Conservation (phyloP, 2,888 invertebrate species). For the Meiosimyza decipiens region DNA sequence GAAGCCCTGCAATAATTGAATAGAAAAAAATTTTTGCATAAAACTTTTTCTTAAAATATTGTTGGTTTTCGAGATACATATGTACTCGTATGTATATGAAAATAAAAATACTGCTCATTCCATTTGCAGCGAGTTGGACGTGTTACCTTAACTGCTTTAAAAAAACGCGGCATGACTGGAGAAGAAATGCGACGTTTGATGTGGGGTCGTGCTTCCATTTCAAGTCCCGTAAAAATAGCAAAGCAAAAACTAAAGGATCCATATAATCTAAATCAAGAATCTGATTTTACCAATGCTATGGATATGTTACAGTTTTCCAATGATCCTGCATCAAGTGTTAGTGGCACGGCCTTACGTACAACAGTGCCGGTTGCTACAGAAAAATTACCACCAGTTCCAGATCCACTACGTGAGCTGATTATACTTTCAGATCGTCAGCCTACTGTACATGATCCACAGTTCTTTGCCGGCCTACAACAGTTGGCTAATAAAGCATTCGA, state of each 20-base stretch:
- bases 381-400: constrained; percentile 54
- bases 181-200: constrained; percentile 87
- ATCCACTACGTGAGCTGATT: constrained; percentile 75
- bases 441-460: constrained; percentile 58
- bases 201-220: constrained; percentile 92
- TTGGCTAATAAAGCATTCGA: constrained; percentile 75
- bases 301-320: constrained; percentile 87
- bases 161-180: constrained; percentile 85
- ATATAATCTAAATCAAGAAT: constrained; percentile 59
- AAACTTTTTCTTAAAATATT: too few species aligned
- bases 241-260: constrained; percentile 69
- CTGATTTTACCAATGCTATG: constrained; percentile 76
- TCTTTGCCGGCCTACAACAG: constrained; percentile 68
- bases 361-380: constrained; percentile 21
- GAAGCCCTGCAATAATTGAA: too few species aligned
- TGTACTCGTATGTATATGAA: not conserved
- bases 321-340: constrained; percentile 67
- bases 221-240: constrained; percentile 81
- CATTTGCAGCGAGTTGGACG: constrained; percentile 79
- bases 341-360: constrained; percentile 44
- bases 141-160: constrained; percentile 85
- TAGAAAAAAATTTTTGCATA: too few species aligned
- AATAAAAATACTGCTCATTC: not conserved
- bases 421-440: constrained; percentile 68
- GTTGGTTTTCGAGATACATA: too few species aligned